Conservation (phyloP, 2,113 vertebrate species). For the Datnioides undecimradiatus region DNA sequence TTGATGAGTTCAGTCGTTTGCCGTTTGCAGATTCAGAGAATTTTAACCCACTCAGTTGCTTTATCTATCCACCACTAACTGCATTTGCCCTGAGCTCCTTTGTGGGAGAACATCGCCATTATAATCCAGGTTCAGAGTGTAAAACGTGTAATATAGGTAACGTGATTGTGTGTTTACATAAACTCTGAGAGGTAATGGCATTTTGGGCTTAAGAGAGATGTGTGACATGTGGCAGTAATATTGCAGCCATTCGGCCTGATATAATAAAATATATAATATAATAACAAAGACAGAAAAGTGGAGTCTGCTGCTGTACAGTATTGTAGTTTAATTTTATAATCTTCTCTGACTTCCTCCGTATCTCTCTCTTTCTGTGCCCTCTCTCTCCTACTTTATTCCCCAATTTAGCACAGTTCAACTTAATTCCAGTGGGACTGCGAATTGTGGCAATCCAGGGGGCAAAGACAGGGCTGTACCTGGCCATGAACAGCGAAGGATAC, state of each 20-base stretch:
- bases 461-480: constrained; percentile 95
- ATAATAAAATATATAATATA: no score
- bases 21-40: constrained; percentile 3
- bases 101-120: constrained; percentile 46
- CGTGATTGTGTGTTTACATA: constrained; percentile 51
- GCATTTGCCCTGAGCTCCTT: constrained; percentile 19
- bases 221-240: constrained; percentile 21
- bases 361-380: constrained; percentile 34
- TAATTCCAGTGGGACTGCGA: constrained; percentile 98
- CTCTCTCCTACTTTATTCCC: constrained; percentile 65
- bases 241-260: constrained; percentile 26
- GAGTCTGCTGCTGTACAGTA: not conserved
- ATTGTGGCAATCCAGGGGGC: constrained; percentile 98
- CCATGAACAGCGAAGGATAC: constrained; percentile 98
- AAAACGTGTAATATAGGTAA: constrained; percentile 66
- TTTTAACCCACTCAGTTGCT: constrained; percentile 3
- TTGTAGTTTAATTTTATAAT: constrained; percentile 28
- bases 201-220: constrained; percentile 44
- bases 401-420: constrained; percentile 95
- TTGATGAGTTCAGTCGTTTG: constrained; percentile 1
- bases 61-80: not conserved
- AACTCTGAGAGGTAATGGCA: constrained; percentile 52
- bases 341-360: constrained; percentile 33
- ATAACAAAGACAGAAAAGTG: constrained; percentile 26
- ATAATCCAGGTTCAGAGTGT: constrained; percentile 44